Evolutionary conservation across 23 tunicate genomes (phyloP).

Genomic region (Corella eumyota): DNA sequence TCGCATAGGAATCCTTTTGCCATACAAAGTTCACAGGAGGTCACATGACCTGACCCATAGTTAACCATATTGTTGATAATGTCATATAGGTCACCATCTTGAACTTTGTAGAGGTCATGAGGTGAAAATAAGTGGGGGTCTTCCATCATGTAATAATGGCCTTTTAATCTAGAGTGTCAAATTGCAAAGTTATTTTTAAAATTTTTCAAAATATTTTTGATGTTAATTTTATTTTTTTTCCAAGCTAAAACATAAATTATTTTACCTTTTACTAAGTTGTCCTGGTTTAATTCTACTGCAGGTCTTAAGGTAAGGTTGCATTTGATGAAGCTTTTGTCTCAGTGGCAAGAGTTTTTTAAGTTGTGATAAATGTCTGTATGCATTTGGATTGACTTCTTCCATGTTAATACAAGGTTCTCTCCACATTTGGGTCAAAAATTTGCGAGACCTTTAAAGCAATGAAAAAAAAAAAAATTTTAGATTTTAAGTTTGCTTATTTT

Average conservation of each 20-base stretch:
- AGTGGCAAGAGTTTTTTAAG: constrained; percentile 37
- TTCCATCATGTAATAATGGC: constrained; percentile 37
- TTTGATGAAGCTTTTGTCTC: constrained; percentile 17
- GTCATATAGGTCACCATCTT: constrained; percentile 14
- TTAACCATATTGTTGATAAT: constrained; percentile 30
- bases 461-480: too few relatives aligned
- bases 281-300: constrained; percentile 28
- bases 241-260: too few relatives aligned
- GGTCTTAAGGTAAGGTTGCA: constrained; percentile 50
- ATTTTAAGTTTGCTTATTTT: too few relatives aligned
- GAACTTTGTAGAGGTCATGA: constrained; percentile 27
- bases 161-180: constrained; percentile 16
- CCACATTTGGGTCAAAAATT: constrained; percentile 49
- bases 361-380: constrained; percentile 49
- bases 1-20: constrained; percentile 85
- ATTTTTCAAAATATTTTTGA: too few relatives aligned
- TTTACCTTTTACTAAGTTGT: neutral
- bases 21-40: constrained; percentile 47
- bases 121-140: constrained; percentile 51
- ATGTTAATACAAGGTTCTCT: constrained; percentile 58
- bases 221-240: too few relatives aligned
- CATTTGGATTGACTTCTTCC: constrained; percentile 45
- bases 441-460: constrained; percentile 29
- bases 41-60: constrained; percentile 54
- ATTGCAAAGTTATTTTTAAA: neutral